Conservation (phyloP, 2,797 vertebrate genomes). For the Caiman crocodilus region DNA sequence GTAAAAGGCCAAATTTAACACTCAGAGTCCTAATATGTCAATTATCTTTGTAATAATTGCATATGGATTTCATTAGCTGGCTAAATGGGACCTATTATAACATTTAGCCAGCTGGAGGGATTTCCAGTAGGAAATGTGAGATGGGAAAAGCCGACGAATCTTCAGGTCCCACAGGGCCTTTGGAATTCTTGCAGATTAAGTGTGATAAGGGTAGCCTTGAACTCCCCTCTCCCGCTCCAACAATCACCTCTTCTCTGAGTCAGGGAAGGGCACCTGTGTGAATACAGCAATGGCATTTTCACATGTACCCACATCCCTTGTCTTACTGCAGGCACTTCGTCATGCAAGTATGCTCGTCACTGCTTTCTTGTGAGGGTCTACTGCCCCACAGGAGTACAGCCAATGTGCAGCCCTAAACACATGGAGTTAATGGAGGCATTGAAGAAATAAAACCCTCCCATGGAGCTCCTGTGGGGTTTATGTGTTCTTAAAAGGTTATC, state of each 20-base stretch:
- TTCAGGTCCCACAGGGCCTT: conserved; percentile 67
- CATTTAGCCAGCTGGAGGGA: conserved; percentile 79
- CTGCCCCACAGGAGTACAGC: too few species aligned
- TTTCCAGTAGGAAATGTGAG: conserved; percentile 82
- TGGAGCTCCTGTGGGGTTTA: too few species aligned
- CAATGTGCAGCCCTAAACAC: too few species aligned
- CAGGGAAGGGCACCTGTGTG: neutral
- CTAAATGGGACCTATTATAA: conserved; percentile 74
- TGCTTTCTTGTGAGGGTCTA: too few species aligned
- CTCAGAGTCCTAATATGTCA: conserved; percentile 67
- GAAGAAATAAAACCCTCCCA: too few species aligned
- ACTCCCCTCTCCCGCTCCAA: neutral
- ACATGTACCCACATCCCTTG: neutral
- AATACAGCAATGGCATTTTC: neutral
- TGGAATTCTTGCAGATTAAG: conserved; percentile 69
- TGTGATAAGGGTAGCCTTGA: conserved; percentile 56
- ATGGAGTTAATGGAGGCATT: too few species aligned
- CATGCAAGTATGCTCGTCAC: too few species aligned
- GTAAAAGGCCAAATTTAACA: conserved; percentile 39
- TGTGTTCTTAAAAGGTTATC: too few species aligned
- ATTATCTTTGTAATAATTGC: conserved; percentile 74
- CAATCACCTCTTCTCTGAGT: neutral
- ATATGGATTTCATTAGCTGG: conserved; percentile 78
- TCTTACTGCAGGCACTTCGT: neutral
- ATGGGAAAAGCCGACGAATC: conserved; percentile 74